phyloP scores from a whole-genome alignment of 2,797 vertebrate genomes.

The Arrhamphus sclerolepis region DNA sequence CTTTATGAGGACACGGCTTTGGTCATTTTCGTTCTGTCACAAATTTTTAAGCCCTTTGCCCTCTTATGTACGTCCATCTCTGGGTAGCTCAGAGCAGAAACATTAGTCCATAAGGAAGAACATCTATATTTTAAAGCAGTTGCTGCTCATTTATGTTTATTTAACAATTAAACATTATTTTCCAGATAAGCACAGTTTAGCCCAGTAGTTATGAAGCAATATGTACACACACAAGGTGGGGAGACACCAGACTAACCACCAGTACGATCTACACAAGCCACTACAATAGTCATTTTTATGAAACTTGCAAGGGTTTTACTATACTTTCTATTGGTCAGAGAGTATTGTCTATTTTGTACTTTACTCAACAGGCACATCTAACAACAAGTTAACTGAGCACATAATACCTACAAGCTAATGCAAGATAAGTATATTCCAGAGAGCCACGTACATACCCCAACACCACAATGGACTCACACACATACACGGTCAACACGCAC shows the following conservation, averaged over 20 bases:
- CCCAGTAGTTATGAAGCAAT: conserved; percentile 32
- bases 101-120: conserved; percentile 81
- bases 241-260: too few species aligned
- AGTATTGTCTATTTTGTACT: conserved; percentile 8
- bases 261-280: too few species aligned
- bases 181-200: conserved; percentile 35
- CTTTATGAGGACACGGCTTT: neutral
- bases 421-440: conserved; percentile 41
- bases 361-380: too few species aligned
- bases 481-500: conserved; percentile 44
- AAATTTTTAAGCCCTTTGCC: neutral
- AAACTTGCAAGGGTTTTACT: neutral
- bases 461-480: conserved; percentile 49
- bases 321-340: too few species aligned
- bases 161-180: conserved; percentile 34
- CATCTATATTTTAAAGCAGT: conserved; percentile 86
- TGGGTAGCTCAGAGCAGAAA: conserved; percentile 77
- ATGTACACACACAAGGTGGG: neutral
- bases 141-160: conserved; percentile 37
- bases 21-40: too few species aligned
- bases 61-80: conserved; percentile 73
- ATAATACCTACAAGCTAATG: conserved; percentile 24
- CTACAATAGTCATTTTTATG: neutral
- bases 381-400: conserved; percentile 1
- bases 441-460: conserved; percentile 35